Percentiles rank a stretch among this genome's conserved stretches.
These are phyloP conservation scores for Tupaia tana DNA, from an alignment of 2,113 vertebrate genomes.

Conservation along the genomic window DNA sequence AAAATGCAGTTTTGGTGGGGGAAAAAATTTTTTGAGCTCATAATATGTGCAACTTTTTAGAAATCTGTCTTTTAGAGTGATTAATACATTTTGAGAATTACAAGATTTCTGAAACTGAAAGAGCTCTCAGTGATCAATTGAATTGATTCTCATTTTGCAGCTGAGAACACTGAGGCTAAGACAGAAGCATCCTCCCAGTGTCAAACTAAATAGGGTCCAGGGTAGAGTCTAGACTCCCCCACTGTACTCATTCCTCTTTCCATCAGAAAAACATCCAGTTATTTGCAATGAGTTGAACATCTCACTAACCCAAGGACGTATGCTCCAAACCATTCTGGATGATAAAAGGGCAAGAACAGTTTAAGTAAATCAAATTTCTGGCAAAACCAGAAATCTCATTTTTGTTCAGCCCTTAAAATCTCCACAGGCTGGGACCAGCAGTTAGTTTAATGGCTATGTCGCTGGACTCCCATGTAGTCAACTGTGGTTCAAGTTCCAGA, in stretches of 20 bases:
- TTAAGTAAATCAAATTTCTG: background rate
- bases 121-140: background rate
- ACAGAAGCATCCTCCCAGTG: background rate
- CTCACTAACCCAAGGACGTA: background rate
- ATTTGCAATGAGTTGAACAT: background rate
- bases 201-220: background rate
- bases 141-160: background rate
- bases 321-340: background rate
- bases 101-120: background rate
- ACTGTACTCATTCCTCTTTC: background rate
- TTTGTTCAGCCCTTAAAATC: background rate
- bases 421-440: no score
- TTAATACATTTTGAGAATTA: background rate
- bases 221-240: background rate
- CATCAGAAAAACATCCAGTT: background rate
- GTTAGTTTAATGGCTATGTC: no score
- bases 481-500: no score
- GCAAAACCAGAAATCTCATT: background rate
- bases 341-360: background rate
- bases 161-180: background rate
- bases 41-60: background rate
- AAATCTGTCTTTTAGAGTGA: background rate
- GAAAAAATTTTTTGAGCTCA: background rate
- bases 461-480: no score
- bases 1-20: background rate